phyloP scores from a whole-genome alignment of 1,140 invertebrate species.

The Ridgeia piscesae region DNA sequence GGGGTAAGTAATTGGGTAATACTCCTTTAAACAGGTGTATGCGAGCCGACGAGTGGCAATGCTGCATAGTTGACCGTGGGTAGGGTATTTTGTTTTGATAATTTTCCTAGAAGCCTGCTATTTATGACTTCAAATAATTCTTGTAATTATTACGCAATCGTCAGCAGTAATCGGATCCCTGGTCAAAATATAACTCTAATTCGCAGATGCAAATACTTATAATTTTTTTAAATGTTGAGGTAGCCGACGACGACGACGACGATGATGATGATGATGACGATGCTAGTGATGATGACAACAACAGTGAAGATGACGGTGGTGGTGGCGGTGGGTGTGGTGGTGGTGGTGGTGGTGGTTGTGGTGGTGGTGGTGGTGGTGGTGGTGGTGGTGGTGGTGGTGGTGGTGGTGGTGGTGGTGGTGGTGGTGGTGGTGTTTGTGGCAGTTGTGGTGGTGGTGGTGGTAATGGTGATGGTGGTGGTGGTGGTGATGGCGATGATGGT shows the following conservation, averaged over 20 bases:
- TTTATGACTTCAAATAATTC: neutral
- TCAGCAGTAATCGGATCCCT: too few relatives aligned
- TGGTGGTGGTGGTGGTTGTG: neutral
- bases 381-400: neutral
- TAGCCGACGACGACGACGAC: neutral
- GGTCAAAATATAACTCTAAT: too few relatives aligned
- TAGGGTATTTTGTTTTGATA: too few relatives aligned
- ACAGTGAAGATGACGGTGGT: neutral
- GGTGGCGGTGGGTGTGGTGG: neutral
- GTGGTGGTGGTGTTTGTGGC: too few relatives aligned
- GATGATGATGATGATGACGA: slow-evolving; percentile 1
- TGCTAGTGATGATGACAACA: neutral
- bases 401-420: too few relatives aligned
- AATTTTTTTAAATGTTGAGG: too few relatives aligned
- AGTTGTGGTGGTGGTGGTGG: too few relatives aligned
- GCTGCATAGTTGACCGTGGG: too few relatives aligned
- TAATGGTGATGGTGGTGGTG: neutral
- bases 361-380: too few relatives aligned
- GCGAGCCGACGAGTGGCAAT: too few relatives aligned
- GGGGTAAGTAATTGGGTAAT: neutral
- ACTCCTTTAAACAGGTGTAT: too few relatives aligned
- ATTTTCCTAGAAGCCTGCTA: neutral
- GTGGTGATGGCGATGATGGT: neutral
- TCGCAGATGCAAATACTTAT: too few relatives aligned
- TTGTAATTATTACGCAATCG: neutral